Evolutionary conservation across 2,888 invertebrate genomes (phyloP), one percentile per base, ranked within the genome.

Genomic region (Hemistola chrysoprasaria): DNA sequence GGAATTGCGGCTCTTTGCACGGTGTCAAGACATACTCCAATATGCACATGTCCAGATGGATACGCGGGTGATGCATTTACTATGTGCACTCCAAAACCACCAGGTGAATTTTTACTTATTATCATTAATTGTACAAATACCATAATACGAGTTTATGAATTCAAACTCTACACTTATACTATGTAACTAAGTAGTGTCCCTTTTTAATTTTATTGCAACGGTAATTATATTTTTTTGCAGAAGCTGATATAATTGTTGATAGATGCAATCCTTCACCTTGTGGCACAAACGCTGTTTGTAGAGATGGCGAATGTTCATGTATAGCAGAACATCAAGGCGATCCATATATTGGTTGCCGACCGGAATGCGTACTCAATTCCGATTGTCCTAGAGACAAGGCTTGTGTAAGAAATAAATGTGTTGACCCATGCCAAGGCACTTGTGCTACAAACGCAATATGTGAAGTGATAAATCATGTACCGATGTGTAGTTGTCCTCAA

Each of bases 391-490:
- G 90, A 61, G 90, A 92, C 53, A 92, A 90, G 59, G 92, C 93
- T 30, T 94, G 94, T 61, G 83, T 92, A 8, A 82, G 85, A 70
- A 92, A 93, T 63, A 93, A 94, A 74, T 95, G 94, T 61, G 52
- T 83, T 1, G 91, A 94, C 71, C 94, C 94, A 2, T 94, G 95
- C 62, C 90, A 90, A 28, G 92, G 92, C 44, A 92, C 93, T 6
- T 95, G 95, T 71, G 94, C 93, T 11, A 63, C 82, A 33, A 92
- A 91, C 63, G 94, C 95, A 16, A 78, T 92, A 33, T 95, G 95
- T 64, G 92, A 93, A 55, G 93, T 93, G 1, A 91, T 93, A 49
- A 93, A 93, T 55, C 94, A 95, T 59, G 90, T 93, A 8, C 92
- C 93, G 8, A 92, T 92, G 82, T 94, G 94, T 51, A 92, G 92